Evolutionary conservation across 2,888 invertebrate genomes (phyloP), one percentile per base, ranked within the genome.

Genomic region (Strigamia maritima): DNA sequence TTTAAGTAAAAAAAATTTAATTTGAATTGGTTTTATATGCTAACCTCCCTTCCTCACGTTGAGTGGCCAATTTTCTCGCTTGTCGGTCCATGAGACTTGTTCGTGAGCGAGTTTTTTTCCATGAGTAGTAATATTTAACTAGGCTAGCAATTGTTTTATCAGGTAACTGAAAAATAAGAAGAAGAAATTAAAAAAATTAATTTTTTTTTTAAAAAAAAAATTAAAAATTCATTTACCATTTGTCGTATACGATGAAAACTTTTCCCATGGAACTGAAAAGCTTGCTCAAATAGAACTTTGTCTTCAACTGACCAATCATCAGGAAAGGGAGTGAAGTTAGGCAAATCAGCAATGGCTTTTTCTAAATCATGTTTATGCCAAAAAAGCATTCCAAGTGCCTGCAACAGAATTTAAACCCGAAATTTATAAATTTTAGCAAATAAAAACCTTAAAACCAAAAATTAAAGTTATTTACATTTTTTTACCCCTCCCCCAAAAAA

Each of bases 271-370:
- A 97, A 98, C 85, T 96, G 95, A 87, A 97, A 98, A 49, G 98
- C 98, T 87, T 98, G 97, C 85, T 98, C 98, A 88, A 98, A 98
- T 16, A 98, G 88, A 76, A 97, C 97, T 88, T 97, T 98, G 85
- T 98, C 98, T 87, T 98, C 98, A 0, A 95, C 93, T 2, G 97
- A 95, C 98, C 98, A 98, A 85, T 98, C 97, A 87, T 98, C 97
- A 16, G 97, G 97, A 84, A 97, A 96, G 0, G 98, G 98, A 80
- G 96, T 96, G 86, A 97, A 98, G 87, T 98, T 98, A 1, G 97
- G 94, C 83, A 98, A 89, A 86, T 98, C 98, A 86, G 94, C 89
- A 24, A 97, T 92, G 10, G 98, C 97, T 83, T 94, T 90, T 83
- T 94, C 95, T 81, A 98, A 89, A 86, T 97, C 95, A 87, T 98